These are phyloP conservation scores for Pseudomugil tenellus DNA, from an alignment of 2,797 vertebrate species.

Conservation along the genomic window DNA sequence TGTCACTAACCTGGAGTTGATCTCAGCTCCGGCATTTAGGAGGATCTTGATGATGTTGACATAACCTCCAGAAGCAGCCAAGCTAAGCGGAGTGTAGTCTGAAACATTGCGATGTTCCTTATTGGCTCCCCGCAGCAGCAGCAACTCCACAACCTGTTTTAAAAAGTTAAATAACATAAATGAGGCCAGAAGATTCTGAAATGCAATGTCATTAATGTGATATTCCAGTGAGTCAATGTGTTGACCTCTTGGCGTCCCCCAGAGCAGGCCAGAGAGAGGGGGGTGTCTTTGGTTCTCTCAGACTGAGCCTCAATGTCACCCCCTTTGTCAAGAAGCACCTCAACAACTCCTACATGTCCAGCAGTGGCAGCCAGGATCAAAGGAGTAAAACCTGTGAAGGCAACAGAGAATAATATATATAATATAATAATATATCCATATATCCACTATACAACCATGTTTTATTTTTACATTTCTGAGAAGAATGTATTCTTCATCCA, in stretches of 20 bases:
- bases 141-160: conserved; percentile 93
- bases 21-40: conserved; percentile 97
- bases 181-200: neutral
- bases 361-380: conserved; percentile 98
- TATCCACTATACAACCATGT: too few relatives aligned
- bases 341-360: conserved; percentile 98
- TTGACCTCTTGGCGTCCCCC: conserved; percentile 96
- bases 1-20: conserved; percentile 92
- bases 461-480: too few relatives aligned
- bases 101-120: conserved; percentile 99
- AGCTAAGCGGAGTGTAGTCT: conserved; percentile 97
- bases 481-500: too few relatives aligned
- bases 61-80: conserved; percentile 98
- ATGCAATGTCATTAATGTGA: neutral
- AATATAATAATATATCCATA: neutral
- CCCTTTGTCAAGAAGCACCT: conserved; percentile 98
- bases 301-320: conserved; percentile 99
- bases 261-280: conserved; percentile 96
- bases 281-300: conserved; percentile 99
- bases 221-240: neutral
- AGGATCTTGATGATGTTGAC: conserved; percentile 99
- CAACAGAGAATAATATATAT: neutral
- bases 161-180: neutral
- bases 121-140: conserved; percentile 96
- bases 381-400: conserved; percentile 91